A percentile compares a stretch with the other conserved stretches of the same genome.
These are phyloP conservation scores for Drosophila serrata DNA, from an alignment of 1,140 invertebrate species.

Conservation along the genomic window DNA sequence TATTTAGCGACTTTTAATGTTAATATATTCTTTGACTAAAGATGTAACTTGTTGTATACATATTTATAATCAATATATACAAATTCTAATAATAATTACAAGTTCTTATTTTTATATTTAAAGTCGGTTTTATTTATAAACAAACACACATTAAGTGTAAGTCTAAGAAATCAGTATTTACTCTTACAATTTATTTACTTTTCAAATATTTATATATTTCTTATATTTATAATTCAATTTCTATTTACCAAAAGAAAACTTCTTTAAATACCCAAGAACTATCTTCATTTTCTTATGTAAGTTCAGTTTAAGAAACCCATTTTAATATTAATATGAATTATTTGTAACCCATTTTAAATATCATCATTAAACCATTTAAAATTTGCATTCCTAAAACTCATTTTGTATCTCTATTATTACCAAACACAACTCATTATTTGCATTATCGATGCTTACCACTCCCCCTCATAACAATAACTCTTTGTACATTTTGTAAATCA, in stretches of 20 bases:
- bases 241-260: too few species aligned
- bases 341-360: not conserved
- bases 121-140: not conserved
- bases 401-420: constrained; percentile 2
- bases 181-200: too few species aligned
- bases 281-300: too few species aligned
- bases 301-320: too few species aligned
- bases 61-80: too few species aligned
- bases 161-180: not conserved
- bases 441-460: constrained; percentile 11
- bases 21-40: not conserved
- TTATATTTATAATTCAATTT: too few species aligned
- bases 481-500: constrained; percentile 18
- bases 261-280: too few species aligned
- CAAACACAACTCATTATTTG: constrained; percentile 27
- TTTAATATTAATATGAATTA: not conserved
- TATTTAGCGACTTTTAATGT: too few species aligned
- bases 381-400: not conserved
- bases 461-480: constrained; percentile 1
- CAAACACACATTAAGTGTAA: not conserved
- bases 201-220: too few species aligned
- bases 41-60: not conserved
- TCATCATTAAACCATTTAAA: not conserved
- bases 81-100: too few species aligned
- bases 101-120: not conserved